Evolutionary conservation across 2,888 invertebrate species (phyloP).

Genomic region (Lomographa bimaculata): DNA sequence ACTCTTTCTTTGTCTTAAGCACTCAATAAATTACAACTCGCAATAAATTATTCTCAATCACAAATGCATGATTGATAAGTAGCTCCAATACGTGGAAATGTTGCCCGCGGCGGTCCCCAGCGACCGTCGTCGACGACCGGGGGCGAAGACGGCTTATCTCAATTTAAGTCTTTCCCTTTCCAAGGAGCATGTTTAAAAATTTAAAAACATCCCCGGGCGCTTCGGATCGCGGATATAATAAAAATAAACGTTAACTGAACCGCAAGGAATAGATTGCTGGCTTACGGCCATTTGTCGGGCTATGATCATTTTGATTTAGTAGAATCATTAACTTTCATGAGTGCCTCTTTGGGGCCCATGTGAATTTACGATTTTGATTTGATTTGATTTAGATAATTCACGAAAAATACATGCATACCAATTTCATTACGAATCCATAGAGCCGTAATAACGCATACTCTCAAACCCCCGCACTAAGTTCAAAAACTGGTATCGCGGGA

Average conservation of each 20-base stretch:
- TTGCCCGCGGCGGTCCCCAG: conserved; percentile 32
- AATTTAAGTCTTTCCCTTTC: conserved; percentile 63
- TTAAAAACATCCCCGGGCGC: conserved; percentile 61
- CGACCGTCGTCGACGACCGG: conserved; percentile 25
- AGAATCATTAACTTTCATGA: too few species aligned
- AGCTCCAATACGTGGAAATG: conserved; percentile 35
- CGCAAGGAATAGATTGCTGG: conserved; percentile 14
- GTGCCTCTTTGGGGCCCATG: too few species aligned
- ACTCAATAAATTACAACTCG: neutral
- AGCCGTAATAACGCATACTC: too few species aligned
- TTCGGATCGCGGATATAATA: conserved; percentile 43
- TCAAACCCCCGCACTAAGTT: too few species aligned
- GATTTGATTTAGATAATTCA: too few species aligned
- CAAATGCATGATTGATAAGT: conserved; percentile 25
- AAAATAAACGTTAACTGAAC: conserved; percentile 36
- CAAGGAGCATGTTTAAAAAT: conserved; percentile 52
- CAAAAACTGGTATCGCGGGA: too few species aligned
- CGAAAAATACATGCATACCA: too few species aligned
- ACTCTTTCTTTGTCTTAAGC: too few species aligned
- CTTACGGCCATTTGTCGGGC: conserved; percentile 6
- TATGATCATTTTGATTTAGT: too few species aligned
- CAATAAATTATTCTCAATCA: conserved; percentile 15
- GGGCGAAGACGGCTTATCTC: conserved; percentile 61
- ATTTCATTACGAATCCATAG: too few species aligned
- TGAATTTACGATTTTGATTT: too few species aligned